These are phyloP conservation scores for Drosophila neutralis DNA, from an alignment of 2,888 invertebrate species.

Conservation along the genomic window DNA sequence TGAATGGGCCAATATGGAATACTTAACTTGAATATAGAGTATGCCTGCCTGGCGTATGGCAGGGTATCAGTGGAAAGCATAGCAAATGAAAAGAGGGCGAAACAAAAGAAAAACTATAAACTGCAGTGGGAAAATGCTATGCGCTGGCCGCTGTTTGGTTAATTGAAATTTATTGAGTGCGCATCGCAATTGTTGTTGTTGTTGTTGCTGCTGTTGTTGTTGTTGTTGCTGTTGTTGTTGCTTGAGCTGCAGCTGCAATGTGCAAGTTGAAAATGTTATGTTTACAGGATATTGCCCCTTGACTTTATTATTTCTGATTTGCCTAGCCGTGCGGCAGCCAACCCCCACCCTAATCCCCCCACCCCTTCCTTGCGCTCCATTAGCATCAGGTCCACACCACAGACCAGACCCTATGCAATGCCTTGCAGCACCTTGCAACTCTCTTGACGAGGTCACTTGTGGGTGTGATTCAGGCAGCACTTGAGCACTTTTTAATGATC, in stretches of 20 bases:
- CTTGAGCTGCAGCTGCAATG: conserved; percentile 20
- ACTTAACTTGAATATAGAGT: background rate
- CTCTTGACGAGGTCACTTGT: conserved; percentile 2
- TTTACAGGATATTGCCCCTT: conserved; percentile 72
- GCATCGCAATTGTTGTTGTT: conserved; percentile 48
- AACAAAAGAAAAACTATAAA: conserved; percentile 54
- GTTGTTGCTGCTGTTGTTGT: conserved; percentile 31
- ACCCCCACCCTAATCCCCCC: background rate
- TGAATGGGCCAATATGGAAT: background rate
- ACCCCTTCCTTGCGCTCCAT: background rate
- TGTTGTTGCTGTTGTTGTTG: conserved; percentile 18
- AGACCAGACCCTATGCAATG: conserved; percentile 1
- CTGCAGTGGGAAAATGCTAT: conserved; percentile 42
- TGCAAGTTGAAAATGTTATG: conserved; percentile 44
- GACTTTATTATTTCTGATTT: conserved; percentile 68
- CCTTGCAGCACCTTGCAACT: conserved; percentile 18
- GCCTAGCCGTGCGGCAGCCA: conserved; percentile 13
- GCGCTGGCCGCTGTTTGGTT: conserved; percentile 50
- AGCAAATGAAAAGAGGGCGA: conserved; percentile 10
- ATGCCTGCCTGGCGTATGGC: background rate
- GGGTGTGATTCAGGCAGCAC: conserved; percentile 8
- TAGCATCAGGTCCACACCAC: background rate
- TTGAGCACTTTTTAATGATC: background rate
- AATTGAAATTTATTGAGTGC: conserved; percentile 77
- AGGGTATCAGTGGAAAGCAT: conserved; percentile 14